These are phyloP conservation scores for Enteromius anoplus DNA, from an alignment of 2,797 vertebrate genomes.

Conservation along the genomic window DNA sequence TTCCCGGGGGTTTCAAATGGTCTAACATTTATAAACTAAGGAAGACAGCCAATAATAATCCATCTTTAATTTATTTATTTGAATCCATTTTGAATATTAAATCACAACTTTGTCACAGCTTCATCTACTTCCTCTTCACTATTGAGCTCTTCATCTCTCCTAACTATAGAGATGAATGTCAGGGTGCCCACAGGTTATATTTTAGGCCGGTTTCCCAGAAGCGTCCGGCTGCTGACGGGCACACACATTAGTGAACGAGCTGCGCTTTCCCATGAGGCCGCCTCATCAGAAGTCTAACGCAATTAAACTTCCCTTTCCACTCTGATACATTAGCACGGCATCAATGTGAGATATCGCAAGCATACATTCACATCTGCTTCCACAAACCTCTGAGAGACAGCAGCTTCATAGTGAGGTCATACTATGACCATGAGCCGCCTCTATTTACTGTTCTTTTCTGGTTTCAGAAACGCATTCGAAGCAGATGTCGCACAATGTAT, in stretches of 20 bases:
- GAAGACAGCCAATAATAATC: background rate
- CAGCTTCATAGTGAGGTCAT: background rate
- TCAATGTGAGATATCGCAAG: constrained; percentile 1
- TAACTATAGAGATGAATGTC: constrained; percentile 10
- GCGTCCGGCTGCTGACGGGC: constrained; percentile 26
- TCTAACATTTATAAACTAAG: background rate
- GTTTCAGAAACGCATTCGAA: too few relatives aligned
- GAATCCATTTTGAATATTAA: background rate
- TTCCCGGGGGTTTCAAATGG: background rate
- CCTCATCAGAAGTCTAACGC: constrained; percentile 35
- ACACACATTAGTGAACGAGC: constrained; percentile 38
- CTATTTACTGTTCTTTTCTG: too few relatives aligned
- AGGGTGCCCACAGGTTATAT: constrained; percentile 9
- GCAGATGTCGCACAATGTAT: too few relatives aligned
- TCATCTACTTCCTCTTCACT: constrained; percentile 9
- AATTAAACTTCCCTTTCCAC: constrained; percentile 14
- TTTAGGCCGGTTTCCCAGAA: constrained; percentile 41
- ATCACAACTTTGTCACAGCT: background rate
- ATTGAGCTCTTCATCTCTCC: constrained; percentile 8
- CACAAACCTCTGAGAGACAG: background rate
- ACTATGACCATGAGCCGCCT: background rate
- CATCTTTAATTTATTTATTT: too few relatives aligned
- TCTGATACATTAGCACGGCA: constrained; percentile 31
- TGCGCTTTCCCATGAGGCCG: constrained; percentile 3
- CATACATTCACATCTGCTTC: constrained; percentile 3